Base-by-base conservation (phyloP, 1,140 invertebrate genomes). In the Dysdera silvatica region DNA sequence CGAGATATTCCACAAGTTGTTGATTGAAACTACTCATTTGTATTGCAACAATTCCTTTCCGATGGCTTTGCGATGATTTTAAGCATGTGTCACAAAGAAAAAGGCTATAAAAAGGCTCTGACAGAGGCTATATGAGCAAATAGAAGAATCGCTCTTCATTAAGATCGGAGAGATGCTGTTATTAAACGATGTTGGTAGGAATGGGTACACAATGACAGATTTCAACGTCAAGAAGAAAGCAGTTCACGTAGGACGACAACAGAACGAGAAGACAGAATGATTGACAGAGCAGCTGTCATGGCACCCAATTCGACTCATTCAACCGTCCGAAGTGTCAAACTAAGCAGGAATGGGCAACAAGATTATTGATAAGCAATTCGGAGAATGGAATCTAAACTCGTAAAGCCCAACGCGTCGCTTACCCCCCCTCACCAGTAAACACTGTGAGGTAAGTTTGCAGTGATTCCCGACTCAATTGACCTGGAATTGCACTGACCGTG, bases 71-170 rank as follows among this genome's bases (percentile, higher is more conserved):
- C n/a, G n/a, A n/a, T n/a, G n/a, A n/a, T n/a, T n/a, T n/a, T n/a
- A n/a, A n/a, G n/a, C n/a, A n/a, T n/a, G n/a, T n/a, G n/a, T n/a
- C n/a, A n/a, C n/a, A n/a, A n/a, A n/a, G n/a, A n/a, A n/a, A n/a
- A n/a, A n/a, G n/a, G n/a, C n/a, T n/a, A n/a, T n/a, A n/a, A n/a
- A n/a, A n/a, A n/a, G n/a, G n/a, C n/a, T n/a, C n/a, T n/a, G n/a
- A n/a, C n/a, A n/a, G n/a, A n/a, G n/a, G n/a, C n/a, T n/a, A n/a
- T n/a, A n/a, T n/a, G n/a, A n/a, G n/a, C n/a, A n/a, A n/a, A n/a
- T n/a, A n/a, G n/a, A n/a, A n/a, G n/a, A 40, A 55, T 55, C 29
- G 52, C 52, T 40, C 52, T 26, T 12, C 40, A 55, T 55, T 43
- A 32, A 28, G 16, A 16, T 24, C 6, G 29, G 24, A 55, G 26